Base-by-base conservation (phyloP, 2,888 invertebrate genomes). In the Tribolium freemani region DNA sequence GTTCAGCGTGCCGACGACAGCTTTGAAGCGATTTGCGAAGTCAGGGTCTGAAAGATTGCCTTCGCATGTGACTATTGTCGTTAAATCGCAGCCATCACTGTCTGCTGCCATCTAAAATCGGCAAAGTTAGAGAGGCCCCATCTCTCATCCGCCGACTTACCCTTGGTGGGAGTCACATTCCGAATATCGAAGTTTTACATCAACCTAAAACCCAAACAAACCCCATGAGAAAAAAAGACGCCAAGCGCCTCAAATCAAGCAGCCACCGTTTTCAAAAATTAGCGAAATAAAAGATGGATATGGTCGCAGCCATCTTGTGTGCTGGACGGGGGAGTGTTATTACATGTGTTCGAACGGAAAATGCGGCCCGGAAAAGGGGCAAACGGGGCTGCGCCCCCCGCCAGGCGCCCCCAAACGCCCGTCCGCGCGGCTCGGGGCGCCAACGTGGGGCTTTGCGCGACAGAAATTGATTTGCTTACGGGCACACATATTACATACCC, bases 1-100 rank as follows among this genome's bases (percentile, higher is more conserved):
- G 87, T 94, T 92, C 84, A 96, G 90, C 84, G 92, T 92, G 84
- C 91, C 90, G 84, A 95, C 91, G 85, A 96, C 91, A 82, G 90
- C 89, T 86, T 93, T 91, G 85, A 96, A 93, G 85, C 92, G 93
- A 86, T 90, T 90, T 84, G 93, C 93, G 89, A 96, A 95, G 85
- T 92, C 90, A 83, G 96, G 96, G 90, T 96, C 96, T 86, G 91
- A 91, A 86, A 95, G 91, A 89, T 96, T 93, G 83, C 96, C 96
- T 89, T 96, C 94, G 89, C 96, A 96, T 84, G 96, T 96, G 88
- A 96, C 93, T 88, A 96, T 93, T 87, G 91, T 90, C 87, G 92
- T 86, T 87, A 81, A 72, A 72, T 79, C 89, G 91, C 91, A 90
- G 92, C 93, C 91, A 92, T 93, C 93, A 90, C 93, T 93, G 89